These are phyloP conservation scores for Clarias laeviceps DNA, from an alignment of 2,797 vertebrate genomes.

Conservation along the genomic window DNA sequence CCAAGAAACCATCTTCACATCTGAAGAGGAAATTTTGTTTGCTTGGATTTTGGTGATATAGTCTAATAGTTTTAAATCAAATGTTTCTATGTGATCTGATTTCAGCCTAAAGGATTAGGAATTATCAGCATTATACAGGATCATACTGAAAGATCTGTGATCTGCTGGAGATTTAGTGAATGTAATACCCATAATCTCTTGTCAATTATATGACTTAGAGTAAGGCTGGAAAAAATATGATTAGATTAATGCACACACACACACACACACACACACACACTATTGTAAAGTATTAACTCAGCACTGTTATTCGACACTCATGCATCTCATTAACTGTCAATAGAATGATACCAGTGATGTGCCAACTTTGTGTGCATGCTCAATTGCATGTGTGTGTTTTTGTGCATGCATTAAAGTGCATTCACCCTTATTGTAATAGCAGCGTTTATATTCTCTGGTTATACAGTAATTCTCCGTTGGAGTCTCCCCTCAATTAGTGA, in stretches of 20 bases:
- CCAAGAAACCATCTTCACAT: background rate
- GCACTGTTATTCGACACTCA: background rate
- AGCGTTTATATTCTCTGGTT: slow-evolving; percentile 22
- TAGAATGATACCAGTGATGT: background rate
- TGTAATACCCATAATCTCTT: slow-evolving; percentile 6
- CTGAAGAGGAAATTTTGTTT: background rate
- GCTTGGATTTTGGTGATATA: background rate
- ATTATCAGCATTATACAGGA: slow-evolving; percentile 34
- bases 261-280: slow-evolving; percentile 11
- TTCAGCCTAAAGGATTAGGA: slow-evolving; percentile 14
- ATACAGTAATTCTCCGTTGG: slow-evolving; percentile 18
- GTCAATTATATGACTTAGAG: slow-evolving; percentile 11
- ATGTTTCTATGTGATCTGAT: background rate
- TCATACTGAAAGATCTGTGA: slow-evolving; percentile 15
- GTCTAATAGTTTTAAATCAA: background rate
- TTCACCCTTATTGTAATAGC: background rate
- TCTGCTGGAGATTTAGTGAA: slow-evolving; percentile 17
- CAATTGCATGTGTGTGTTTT: slow-evolving; percentile 2
- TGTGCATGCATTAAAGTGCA: background rate
- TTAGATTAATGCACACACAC: background rate
- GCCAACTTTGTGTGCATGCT: background rate
- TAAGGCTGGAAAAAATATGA: background rate
- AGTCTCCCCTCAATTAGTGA: slow-evolving; percentile 25
- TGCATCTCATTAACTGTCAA: slow-evolving; percentile 23
- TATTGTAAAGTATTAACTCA: background rate